phyloP scores from a whole-genome alignment of 2,113 vertebrate species.

The Psilopsiagon aymara region DNA sequence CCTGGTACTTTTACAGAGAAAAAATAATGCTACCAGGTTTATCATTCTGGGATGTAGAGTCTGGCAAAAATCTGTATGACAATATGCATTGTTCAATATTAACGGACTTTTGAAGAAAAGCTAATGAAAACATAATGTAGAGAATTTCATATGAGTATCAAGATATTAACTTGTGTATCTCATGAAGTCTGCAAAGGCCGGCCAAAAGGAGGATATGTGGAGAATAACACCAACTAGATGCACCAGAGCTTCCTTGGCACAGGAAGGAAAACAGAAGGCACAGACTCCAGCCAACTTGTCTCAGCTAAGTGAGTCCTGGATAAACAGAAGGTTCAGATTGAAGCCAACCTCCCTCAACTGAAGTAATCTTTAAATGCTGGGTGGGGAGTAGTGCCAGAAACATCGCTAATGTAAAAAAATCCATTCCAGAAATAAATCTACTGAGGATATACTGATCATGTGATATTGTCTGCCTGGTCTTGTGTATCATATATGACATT shows the following conservation, averaged over 20 bases:
- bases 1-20: background rate
- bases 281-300: constrained; percentile 2
- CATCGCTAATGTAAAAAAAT: background rate
- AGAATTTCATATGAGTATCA: background rate
- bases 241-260: constrained; percentile 3
- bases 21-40: background rate
- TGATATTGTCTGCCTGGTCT: background rate
- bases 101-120: background rate
- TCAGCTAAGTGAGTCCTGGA: background rate
- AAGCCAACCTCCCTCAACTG: constrained; percentile 11
- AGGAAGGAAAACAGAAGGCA: background rate
- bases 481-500: background rate
- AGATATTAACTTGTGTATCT: background rate
- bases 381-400: constrained; percentile 25
- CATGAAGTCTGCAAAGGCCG: background rate
- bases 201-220: background rate
- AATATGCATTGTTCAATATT: background rate
- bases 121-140: background rate
- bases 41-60: background rate
- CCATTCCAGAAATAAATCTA: constrained; percentile 39
- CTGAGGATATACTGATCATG: background rate
- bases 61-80: background rate
- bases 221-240: background rate
- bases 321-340: constrained; percentile 35
- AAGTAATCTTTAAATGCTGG: background rate